phyloP scores from a whole-genome alignment of 2,113 vertebrate genomes.

The Lepus europaeus region DNA sequence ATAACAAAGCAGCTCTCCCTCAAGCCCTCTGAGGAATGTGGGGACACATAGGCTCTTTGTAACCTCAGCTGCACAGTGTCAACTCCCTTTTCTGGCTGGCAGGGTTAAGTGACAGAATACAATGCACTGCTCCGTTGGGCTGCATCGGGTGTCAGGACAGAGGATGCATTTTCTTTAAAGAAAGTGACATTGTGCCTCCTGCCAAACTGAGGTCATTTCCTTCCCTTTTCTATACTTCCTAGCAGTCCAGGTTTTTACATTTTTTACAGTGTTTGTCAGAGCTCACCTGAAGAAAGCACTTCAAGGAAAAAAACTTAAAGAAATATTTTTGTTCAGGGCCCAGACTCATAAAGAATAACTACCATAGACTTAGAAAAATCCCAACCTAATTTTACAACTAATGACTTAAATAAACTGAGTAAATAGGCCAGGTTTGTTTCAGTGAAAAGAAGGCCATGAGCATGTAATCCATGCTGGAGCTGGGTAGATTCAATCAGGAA shows the following conservation, averaged over 20 bases:
- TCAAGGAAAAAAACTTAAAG: slow-evolving; percentile 86
- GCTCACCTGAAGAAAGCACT: slow-evolving; percentile 88
- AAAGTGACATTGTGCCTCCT: slow-evolving; percentile 87
- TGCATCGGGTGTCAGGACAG: slow-evolving; percentile 83
- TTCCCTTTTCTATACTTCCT: slow-evolving; percentile 87
- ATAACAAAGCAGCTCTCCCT: slow-evolving; percentile 70
- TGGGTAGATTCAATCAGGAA: slow-evolving; percentile 40
- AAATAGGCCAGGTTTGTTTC: slow-evolving; percentile 84
- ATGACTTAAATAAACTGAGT: slow-evolving; percentile 82
- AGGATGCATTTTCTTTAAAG: slow-evolving; percentile 90
- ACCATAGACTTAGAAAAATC: slow-evolving; percentile 79
- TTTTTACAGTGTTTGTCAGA: slow-evolving; percentile 83
- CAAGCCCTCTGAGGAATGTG: slow-evolving; percentile 23
- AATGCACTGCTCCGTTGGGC: slow-evolving; percentile 82
- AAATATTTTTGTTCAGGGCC: slow-evolving; percentile 89
- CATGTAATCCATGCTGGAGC: slow-evolving; percentile 45
- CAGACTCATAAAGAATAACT: slow-evolving; percentile 89
- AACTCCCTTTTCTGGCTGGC: slow-evolving; percentile 63
- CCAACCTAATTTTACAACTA: slow-evolving; percentile 84
- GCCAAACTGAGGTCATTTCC: slow-evolving; percentile 90
- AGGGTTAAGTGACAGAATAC: slow-evolving; percentile 80
- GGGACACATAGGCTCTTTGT: slow-evolving; percentile 84
- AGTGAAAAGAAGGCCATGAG: slow-evolving; percentile 79
- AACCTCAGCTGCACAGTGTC: slow-evolving; percentile 66
- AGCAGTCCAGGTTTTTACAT: slow-evolving; percentile 86